Evolutionary conservation across 2,797 vertebrate genomes (phyloP).

Genomic region (Parotocinclus haroldoi): DNA sequence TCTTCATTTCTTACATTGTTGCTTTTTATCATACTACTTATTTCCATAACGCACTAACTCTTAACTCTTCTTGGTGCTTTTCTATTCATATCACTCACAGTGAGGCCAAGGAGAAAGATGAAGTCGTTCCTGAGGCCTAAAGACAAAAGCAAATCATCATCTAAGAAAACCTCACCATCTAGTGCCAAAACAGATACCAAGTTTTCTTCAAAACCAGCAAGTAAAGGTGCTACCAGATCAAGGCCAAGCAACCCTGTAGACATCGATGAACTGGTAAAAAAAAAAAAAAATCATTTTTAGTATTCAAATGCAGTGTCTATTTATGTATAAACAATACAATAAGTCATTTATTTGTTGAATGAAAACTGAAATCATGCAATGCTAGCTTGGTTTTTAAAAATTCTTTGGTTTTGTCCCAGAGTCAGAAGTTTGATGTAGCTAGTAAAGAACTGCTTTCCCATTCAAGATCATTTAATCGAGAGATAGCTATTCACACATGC

Average conservation of each 20-base stretch:
- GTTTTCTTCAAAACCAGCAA: slow-evolving; percentile 60
- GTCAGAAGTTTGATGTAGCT: too few species aligned
- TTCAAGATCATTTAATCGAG: too few species aligned
- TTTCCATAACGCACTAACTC: neutral
- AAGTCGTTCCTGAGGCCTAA: slow-evolving; percentile 71
- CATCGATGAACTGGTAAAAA: slow-evolving; percentile 91
- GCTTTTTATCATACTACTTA: neutral
- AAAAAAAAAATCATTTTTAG: neutral
- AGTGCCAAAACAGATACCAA: slow-evolving; percentile 57
- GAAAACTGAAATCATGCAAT: too few species aligned
- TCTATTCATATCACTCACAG: slow-evolving; percentile 58
- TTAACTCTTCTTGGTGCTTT: too few species aligned
- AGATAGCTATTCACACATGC: too few species aligned
- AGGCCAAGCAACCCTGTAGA: slow-evolving; percentile 74
- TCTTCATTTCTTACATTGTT: slow-evolving; percentile 27
- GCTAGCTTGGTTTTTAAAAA: too few species aligned
- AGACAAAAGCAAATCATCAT: slow-evolving; percentile 73
- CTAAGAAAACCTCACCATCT: slow-evolving; percentile 75
- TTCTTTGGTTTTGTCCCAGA: too few species aligned
- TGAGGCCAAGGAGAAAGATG: slow-evolving; percentile 86
- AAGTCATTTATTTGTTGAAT: too few species aligned
- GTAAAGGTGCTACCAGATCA: slow-evolving; percentile 57
- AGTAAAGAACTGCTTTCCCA: too few species aligned
- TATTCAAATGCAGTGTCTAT: too few species aligned
- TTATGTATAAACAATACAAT: too few species aligned